Percentiles rank a stretch among this genome's conserved stretches.
These are phyloP conservation scores for Drosophila trapezifrons DNA, from an alignment of 1,140 invertebrate genomes.

Conservation along the genomic window DNA sequence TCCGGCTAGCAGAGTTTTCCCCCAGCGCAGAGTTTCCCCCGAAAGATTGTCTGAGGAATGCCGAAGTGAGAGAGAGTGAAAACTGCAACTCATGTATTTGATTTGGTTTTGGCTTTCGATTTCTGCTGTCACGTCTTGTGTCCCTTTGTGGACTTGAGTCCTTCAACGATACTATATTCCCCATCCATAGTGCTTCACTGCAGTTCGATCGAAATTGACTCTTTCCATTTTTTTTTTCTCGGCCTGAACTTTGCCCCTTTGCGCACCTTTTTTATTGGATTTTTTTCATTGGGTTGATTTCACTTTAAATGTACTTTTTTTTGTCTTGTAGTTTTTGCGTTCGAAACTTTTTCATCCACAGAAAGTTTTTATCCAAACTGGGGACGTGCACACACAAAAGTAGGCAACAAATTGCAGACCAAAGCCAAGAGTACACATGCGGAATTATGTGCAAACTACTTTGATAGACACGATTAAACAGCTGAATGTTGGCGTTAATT, in stretches of 20 bases:
- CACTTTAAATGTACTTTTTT: constrained; percentile 25
- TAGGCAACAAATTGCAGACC: constrained; percentile 32
- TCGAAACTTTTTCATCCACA: constrained; percentile 17
- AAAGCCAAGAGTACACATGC: constrained; percentile 12
- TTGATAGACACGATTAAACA: constrained; percentile 50
- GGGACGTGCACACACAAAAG: constrained; percentile 21
- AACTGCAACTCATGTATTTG: constrained; percentile 38
- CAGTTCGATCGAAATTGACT: constrained; percentile 26
- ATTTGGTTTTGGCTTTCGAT: constrained; percentile 52
- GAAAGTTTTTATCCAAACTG: constrained; percentile 25
- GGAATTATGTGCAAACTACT: constrained; percentile 58
- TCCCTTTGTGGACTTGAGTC: constrained; percentile 32
- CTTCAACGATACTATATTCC: constrained; percentile 14
- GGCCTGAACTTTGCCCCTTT: constrained; percentile 23
- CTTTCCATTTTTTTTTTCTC: constrained; percentile 14
- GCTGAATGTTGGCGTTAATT: constrained; percentile 62
- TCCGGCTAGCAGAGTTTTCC: constrained; percentile 4
- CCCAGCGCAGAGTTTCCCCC: constrained; percentile 9
- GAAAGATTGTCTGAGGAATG: constrained; percentile 8
- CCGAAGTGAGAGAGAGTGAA: constrained; percentile 25
- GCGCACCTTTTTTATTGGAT: constrained; percentile 16
- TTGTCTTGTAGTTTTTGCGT: neutral
- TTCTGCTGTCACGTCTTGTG: constrained; percentile 44
- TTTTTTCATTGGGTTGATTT: constrained; percentile 21
- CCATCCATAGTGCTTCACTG: constrained; percentile 22